These are phyloP conservation scores for Oreochromis aureus DNA, from an alignment of 2,113 vertebrate species.

Conservation along the genomic window DNA sequence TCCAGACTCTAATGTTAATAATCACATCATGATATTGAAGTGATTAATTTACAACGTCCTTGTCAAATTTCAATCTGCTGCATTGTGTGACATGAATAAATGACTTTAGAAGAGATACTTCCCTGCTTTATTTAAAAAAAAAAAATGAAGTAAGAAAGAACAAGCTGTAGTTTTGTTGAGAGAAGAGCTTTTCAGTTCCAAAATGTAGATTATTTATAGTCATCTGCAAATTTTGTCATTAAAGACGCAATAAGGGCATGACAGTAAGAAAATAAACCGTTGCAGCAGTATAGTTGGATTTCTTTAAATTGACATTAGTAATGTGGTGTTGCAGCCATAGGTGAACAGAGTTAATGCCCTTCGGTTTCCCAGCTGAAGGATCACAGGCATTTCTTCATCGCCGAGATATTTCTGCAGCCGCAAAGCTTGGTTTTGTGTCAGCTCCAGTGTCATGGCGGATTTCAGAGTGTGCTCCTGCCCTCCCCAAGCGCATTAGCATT, in stretches of 20 bases:
- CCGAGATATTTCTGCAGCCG: conserved; percentile 18
- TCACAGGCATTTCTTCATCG: conserved; percentile 16
- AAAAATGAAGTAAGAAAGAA: background rate
- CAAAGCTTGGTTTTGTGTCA: conserved; percentile 35
- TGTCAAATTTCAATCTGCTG: background rate
- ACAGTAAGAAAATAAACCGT: background rate
- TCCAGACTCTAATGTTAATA: background rate
- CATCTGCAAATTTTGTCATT: background rate
- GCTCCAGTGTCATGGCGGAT: conserved; percentile 49
- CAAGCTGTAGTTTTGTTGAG: background rate
- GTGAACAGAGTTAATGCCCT: background rate
- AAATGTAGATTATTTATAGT: background rate
- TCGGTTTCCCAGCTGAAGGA: background rate
- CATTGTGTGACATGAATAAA: background rate
- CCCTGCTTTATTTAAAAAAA: too few relatives aligned
- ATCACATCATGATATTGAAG: background rate
- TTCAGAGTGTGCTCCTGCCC: conserved; percentile 42
- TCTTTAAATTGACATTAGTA: background rate
- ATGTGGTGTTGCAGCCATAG: background rate
- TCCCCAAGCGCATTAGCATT: conserved; percentile 43
- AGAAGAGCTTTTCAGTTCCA: background rate
- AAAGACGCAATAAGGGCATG: background rate
- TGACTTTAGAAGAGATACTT: background rate
- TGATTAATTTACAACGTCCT: background rate
- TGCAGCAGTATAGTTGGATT: background rate